Conservation (phyloP, 2,113 vertebrate species). For the Tetrao urogallus region DNA sequence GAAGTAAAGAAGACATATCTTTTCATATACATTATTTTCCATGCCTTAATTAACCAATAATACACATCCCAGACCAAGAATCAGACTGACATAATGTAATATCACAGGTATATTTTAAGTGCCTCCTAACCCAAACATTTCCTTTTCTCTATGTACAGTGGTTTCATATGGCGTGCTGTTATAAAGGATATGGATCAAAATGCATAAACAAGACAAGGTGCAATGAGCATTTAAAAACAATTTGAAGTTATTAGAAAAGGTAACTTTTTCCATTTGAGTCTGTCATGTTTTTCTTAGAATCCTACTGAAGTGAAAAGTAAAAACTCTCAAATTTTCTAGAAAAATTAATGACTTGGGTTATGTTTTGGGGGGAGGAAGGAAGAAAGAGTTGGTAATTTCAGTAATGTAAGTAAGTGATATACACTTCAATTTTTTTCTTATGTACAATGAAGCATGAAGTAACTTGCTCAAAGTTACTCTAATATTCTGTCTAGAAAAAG, state of each 20-base stretch:
- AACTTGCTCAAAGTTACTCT: background rate
- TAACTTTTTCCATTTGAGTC: background rate
- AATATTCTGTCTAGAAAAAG: background rate
- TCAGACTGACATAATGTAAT: constrained; percentile 3
- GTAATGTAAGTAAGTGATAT: background rate
- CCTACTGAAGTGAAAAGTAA: background rate
- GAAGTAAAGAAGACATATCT: constrained; percentile 60
- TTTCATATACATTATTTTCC: constrained; percentile 56
- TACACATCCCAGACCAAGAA: constrained; percentile 20
- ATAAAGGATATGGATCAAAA: background rate
- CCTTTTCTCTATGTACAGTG: background rate
- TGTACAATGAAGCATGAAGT: background rate
- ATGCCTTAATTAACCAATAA: constrained; percentile 66
- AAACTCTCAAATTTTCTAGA: background rate
- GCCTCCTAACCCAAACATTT: background rate
- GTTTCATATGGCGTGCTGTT: background rate
- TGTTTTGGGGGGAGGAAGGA: background rate
- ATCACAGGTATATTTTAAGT: background rate
- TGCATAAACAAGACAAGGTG: background rate
- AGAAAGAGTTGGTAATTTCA: background rate
- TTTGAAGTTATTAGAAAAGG: background rate
- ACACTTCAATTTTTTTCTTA: background rate
- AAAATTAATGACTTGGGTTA: background rate
- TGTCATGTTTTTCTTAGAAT: background rate
- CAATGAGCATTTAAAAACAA: background rate